These are phyloP conservation scores for Dolichoris vasculosae DNA, from an alignment of 1,140 invertebrate genomes.

Conservation along the genomic window DNA sequence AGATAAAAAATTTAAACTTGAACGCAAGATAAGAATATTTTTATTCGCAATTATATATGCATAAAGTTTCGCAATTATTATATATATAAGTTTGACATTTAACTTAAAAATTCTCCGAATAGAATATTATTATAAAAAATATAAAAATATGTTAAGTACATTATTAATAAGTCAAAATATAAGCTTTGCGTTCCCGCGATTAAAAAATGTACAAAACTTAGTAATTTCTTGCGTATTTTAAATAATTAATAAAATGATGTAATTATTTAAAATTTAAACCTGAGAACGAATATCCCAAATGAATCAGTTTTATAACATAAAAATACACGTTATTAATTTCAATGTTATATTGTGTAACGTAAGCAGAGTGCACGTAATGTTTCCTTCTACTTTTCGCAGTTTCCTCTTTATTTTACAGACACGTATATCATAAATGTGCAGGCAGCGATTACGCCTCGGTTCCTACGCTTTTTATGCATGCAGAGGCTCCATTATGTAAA, in stretches of 20 bases:
- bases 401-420: not conserved
- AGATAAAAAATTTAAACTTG: too few relatives aligned
- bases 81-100: too few relatives aligned
- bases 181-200: too few relatives aligned
- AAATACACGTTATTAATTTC: conserved; percentile 15
- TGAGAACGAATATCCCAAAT: not conserved
- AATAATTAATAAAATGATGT: not conserved
- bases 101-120: too few relatives aligned
- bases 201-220: too few relatives aligned
- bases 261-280: not conserved
- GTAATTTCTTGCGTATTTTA: too few relatives aligned
- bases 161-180: too few relatives aligned
- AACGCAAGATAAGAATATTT: too few relatives aligned
- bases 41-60: too few relatives aligned
- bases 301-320: not conserved
- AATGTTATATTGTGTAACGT: not conserved
- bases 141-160: too few relatives aligned
- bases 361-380: not conserved
- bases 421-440: not conserved
- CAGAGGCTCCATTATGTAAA: conserved; percentile 39
- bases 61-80: too few relatives aligned
- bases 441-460: conserved; percentile 4
- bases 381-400: not conserved
- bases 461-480: not conserved
- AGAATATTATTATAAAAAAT: too few relatives aligned